These are phyloP conservation scores for Leptinotarsa tumamoca DNA, from an alignment of 2,888 invertebrate genomes.

Conservation along the genomic window DNA sequence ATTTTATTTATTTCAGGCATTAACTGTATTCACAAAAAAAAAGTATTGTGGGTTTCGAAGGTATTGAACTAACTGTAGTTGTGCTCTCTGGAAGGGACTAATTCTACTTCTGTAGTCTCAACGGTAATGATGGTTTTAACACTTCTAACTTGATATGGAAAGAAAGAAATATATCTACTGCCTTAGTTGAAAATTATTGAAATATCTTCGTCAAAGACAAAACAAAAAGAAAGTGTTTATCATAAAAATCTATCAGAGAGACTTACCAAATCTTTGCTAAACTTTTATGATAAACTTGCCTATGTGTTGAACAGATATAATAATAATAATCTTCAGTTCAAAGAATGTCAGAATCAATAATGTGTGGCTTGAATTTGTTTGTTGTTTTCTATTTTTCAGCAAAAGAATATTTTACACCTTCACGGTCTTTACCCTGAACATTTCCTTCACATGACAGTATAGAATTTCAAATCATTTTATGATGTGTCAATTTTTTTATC, in stretches of 20 bases:
- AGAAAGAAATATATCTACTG: not conserved
- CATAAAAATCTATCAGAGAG: too few species aligned
- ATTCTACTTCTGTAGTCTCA: constrained; percentile 16
- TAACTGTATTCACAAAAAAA: not conserved
- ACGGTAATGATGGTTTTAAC: not conserved
- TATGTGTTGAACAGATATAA: not conserved
- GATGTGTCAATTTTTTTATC: not conserved
- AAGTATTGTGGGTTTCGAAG: constrained; percentile 19
- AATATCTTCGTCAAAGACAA: too few species aligned
- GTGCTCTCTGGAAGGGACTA: constrained; percentile 15
- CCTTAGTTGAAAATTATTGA: too few species aligned
- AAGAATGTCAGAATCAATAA: too few species aligned
- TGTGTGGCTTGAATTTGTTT: too few species aligned
- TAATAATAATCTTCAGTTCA: not conserved
- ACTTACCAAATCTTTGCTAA: too few species aligned
- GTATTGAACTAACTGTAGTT: constrained; percentile 25
- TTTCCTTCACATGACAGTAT: not conserved
- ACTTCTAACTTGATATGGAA: constrained; percentile 1
- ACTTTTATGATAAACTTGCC: too few species aligned
- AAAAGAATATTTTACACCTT: too few species aligned
- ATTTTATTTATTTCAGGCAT: not conserved
- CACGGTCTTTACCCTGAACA: not conserved
- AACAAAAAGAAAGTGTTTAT: too few species aligned
- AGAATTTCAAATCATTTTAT: not conserved
- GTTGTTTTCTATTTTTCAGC: too few species aligned